Evolutionary conservation across 2,113 vertebrate genomes (phyloP).

Genomic region (Dolichallabes microphthalmus): DNA sequence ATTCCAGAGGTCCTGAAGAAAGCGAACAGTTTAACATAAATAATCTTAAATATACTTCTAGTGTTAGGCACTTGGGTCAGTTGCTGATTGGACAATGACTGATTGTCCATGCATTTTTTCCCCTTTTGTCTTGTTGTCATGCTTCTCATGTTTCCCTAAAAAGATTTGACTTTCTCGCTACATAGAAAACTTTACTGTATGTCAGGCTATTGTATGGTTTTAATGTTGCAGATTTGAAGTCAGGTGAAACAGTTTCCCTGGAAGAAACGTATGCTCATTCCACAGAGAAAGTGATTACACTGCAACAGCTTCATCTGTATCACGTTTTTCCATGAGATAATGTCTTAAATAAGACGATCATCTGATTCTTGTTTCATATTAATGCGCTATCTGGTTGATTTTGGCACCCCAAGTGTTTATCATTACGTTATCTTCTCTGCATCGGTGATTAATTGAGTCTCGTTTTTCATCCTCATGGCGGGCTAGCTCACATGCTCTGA

Average conservation of each 20-base stretch:
- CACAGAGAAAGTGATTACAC: neutral
- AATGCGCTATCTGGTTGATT: neutral
- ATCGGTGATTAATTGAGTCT: neutral
- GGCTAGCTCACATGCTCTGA: too few relatives aligned
- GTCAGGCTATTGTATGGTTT: neutral
- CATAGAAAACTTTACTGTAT: neutral
- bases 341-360: neutral
- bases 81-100: too few relatives aligned
- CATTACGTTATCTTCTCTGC: neutral
- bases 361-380: neutral
- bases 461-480: neutral
- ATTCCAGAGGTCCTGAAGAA: neutral
- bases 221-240: neutral
- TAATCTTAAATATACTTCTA: neutral
- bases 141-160: neutral
- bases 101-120: neutral
- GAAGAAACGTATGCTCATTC: neutral
- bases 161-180: slow-evolving; percentile 43
- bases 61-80: neutral
- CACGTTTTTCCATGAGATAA: neutral
- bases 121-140: neutral
- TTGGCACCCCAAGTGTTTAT: slow-evolving; percentile 11
- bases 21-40: neutral
- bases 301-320: neutral
- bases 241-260: slow-evolving; percentile 6